These are phyloP conservation scores for Galago senegalensis DNA, from an alignment of 2,797 vertebrate genomes.

Conservation along the genomic window DNA sequence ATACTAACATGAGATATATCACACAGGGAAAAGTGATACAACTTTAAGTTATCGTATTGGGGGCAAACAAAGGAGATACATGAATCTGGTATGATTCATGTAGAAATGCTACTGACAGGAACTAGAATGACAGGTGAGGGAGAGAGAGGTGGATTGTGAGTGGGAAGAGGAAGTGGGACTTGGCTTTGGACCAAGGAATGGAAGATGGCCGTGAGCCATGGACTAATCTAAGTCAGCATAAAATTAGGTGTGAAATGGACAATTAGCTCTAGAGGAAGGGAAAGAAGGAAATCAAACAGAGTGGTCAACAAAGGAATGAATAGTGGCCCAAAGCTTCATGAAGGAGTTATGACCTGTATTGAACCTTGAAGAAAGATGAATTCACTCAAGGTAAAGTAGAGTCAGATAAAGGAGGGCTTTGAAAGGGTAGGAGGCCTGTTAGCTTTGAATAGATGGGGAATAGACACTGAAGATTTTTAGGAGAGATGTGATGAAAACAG, in stretches of 20 bases:
- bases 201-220: background rate
- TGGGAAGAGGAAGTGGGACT: background rate
- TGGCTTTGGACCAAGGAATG: background rate
- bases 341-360: background rate
- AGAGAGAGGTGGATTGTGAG: background rate
- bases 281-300: background rate
- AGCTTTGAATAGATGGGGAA: background rate
- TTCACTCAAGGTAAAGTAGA: background rate
- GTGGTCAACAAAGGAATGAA: background rate
- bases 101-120: background rate
- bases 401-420: background rate
- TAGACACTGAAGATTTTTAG: background rate
- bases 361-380: constrained; percentile 36
- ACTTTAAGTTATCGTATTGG: background rate
- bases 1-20: background rate
- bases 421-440: background rate
- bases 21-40: background rate
- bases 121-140: background rate
- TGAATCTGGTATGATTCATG: background rate
- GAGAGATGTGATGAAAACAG: background rate
- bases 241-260: constrained; percentile 26
- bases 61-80: background rate
- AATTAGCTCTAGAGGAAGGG: background rate
- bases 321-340: background rate
- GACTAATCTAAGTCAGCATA: background rate